These are phyloP conservation scores for Drosophila mayaguana DNA, from an alignment of 2,888 invertebrate genomes.

Conservation along the genomic window DNA sequence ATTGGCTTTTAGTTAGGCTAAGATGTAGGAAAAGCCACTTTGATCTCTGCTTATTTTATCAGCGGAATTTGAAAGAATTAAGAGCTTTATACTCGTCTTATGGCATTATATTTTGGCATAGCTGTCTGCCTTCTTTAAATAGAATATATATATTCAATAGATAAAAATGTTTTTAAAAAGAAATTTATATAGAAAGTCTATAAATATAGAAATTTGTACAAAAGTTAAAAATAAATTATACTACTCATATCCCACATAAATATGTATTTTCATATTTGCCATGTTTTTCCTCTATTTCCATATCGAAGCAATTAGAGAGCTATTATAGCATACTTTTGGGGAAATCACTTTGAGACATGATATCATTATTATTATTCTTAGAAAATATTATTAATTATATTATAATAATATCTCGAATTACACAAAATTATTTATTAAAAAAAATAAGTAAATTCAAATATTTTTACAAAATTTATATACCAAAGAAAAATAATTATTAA, in stretches of 20 bases:
- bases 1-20: constrained; percentile 13
- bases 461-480: too few species aligned
- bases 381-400: too few species aligned
- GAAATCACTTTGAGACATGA: background rate
- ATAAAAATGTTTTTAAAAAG: background rate
- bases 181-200: background rate
- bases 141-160: background rate
- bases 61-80: background rate
- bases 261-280: background rate
- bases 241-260: background rate
- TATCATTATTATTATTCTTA: too few species aligned
- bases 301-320: background rate
- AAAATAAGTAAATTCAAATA: too few species aligned
- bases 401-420: too few species aligned
- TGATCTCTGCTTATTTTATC: background rate
- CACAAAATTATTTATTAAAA: too few species aligned
- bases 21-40: background rate
- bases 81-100: background rate
- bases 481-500: too few species aligned
- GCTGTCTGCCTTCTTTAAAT: background rate
- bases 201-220: background rate
- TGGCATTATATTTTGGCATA: background rate
- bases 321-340: constrained; percentile 44
- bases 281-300: background rate
- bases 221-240: background rate